A percentile compares a stretch with the other conserved stretches of the same genome.
Conservation (phyloP, 2,113 vertebrate genomes). For the Carassius carassius region DNA sequence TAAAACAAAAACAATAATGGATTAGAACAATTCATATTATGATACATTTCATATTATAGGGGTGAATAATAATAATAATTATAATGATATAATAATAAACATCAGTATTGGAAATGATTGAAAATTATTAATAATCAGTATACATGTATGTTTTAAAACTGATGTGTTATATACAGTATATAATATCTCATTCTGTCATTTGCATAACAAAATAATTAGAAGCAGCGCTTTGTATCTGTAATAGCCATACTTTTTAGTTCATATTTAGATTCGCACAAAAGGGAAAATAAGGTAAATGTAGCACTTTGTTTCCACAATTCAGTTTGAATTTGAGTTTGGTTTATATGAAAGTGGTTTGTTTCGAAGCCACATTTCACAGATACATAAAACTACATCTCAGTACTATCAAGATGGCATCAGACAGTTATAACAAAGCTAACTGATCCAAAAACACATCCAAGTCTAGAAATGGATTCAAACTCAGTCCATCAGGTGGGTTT, state of each 20-base stretch:
- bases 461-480: not conserved
- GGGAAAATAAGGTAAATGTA: not conserved
- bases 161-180: too few relatives aligned
- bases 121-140: too few relatives aligned
- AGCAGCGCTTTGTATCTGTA: not conserved
- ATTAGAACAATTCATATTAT: too few relatives aligned
- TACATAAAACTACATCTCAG: not conserved
- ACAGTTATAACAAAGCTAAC: constrained; percentile 3
- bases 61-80: too few relatives aligned
- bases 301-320: not conserved
- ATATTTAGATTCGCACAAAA: not conserved
- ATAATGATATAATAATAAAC: too few relatives aligned
- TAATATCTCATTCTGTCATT: not conserved
- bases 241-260: not conserved
- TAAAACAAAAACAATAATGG: not conserved
- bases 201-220: not conserved
- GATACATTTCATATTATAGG: too few relatives aligned
- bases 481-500: not conserved
- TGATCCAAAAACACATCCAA: not conserved
- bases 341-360: not conserved
- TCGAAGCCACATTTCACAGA: not conserved
- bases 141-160: too few relatives aligned
- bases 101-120: too few relatives aligned
- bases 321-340: not conserved
- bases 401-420: not conserved